Evolutionary conservation across 2,797 vertebrate genomes (phyloP).

Genomic region (Xenopus petersii): DNA sequence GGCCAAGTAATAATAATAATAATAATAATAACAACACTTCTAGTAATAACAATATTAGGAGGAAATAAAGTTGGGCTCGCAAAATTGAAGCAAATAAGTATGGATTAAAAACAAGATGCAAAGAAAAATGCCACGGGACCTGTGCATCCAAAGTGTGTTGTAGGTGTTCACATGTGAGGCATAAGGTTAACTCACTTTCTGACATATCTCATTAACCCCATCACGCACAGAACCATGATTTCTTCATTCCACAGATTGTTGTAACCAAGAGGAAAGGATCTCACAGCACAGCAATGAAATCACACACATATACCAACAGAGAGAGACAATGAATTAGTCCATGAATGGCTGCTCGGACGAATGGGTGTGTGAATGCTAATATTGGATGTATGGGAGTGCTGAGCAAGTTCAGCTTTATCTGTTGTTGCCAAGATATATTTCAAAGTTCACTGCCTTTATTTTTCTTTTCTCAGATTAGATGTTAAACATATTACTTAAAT

Average conservation of each 20-base stretch:
- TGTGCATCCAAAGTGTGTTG: constrained; percentile 53
- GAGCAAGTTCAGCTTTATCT: constrained; percentile 72
- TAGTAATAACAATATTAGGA: constrained; percentile 28
- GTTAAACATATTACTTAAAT: constrained; percentile 65
- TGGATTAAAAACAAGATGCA: constrained; percentile 51
- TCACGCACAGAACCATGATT: constrained; percentile 64
- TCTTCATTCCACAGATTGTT: constrained; percentile 61
- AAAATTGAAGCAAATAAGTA: constrained; percentile 19
- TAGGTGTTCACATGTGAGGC: constrained; percentile 60
- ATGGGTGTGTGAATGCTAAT: constrained; percentile 56
- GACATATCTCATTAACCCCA: constrained; percentile 55
- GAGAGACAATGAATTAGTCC: constrained; percentile 37
- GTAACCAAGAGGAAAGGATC: constrained; percentile 48
- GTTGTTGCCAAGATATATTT: constrained; percentile 72
- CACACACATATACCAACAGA: constrained; percentile 40
- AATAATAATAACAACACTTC: constrained; percentile 42
- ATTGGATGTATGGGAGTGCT: constrained; percentile 66
- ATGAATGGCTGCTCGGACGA: constrained; percentile 48
- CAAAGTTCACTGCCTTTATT: constrained; percentile 79
- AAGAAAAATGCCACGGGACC: constrained; percentile 58
- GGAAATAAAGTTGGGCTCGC: constrained; percentile 61
- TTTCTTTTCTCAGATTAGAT: constrained; percentile 71
- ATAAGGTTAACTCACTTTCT: constrained; percentile 57
- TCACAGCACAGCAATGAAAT: constrained; percentile 33
- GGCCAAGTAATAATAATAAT: constrained; percentile 60